Evolutionary conservation across 2,113 vertebrate genomes (phyloP), one percentile per base, ranked within the genome.

Genomic region (Aix galericulata): DNA sequence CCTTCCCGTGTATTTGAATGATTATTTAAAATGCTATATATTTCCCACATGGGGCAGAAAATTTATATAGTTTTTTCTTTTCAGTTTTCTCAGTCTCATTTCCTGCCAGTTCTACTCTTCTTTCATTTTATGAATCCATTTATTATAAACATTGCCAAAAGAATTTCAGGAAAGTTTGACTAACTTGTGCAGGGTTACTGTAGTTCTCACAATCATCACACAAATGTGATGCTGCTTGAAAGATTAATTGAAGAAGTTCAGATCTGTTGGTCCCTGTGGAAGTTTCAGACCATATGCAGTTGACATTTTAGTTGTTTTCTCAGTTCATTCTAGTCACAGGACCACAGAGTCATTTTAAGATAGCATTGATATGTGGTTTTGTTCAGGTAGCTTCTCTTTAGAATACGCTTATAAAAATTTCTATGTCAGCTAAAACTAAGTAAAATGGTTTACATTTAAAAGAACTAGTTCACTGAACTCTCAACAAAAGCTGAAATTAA

Each of bases 281-380:
- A 92, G 26, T 82, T 94, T 82, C 69, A 91, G 75, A 80, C 11
- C 92, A 88, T 38, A 80, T 77, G 8, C 18, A 60, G 31, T 72
- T 96, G 75, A 71, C 5, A 62, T 88, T 93, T 93, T 44, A 71
- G 46, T 85, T 87, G 44, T 83, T 95, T 79, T 67, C 78, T 78
- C 89, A 84, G 86, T 94, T 95, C 23, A 74, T 88, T 91, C 50
- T 50, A 34, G 42, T 67, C 53, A 76, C 63, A 18, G 34, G 26
- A 92, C 25, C 44, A 79, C 36, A 76, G 31, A 87, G 17, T 82
- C 55, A 40, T 90, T 94, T 77, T 13, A 79, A 92, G 56, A 88
- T 44, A 55, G 5, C 50, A 90, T 77, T 16, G 2, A 82, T 86
- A 93, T 7, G 13, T 84, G 22, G 6, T 86, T 95, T 94, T 93